These are phyloP conservation scores for Myrmecophaga tridactyla DNA, from an alignment of 2,113 vertebrate genomes.

Conservation along the genomic window DNA sequence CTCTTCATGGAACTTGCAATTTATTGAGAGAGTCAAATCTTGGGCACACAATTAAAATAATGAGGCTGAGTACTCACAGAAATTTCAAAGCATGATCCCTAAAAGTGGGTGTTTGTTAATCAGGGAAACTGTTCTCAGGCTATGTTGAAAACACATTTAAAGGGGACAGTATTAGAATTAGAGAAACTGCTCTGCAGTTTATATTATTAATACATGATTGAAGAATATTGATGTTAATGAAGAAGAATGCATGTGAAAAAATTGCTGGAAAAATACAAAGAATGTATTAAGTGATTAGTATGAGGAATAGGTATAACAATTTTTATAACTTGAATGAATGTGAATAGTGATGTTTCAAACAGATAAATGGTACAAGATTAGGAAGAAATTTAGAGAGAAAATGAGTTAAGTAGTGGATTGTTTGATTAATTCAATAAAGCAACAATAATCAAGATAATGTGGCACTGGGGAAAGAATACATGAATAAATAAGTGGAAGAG, in stretches of 20 bases:
- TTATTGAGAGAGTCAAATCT: neutral
- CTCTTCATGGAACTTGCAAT: neutral
- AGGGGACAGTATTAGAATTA: neutral
- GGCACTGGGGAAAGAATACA: neutral
- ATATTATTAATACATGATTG: neutral
- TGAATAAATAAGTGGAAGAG: too few relatives aligned
- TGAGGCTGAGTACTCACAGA: neutral
- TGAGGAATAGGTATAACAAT: neutral
- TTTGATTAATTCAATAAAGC: neutral
- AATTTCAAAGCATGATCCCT: neutral
- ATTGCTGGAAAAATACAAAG: neutral
- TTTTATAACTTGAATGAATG: neutral
- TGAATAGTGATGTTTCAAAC: neutral
- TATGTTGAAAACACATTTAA: neutral
- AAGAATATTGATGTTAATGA: neutral
- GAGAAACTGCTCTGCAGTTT: neutral
- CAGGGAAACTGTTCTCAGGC: neutral
- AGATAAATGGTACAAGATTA: neutral
- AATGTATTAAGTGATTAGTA: neutral
- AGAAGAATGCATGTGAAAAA: neutral
- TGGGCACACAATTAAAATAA: neutral
- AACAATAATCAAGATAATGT: neutral
- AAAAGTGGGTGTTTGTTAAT: neutral
- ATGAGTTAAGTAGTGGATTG: neutral
- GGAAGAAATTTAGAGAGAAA: neutral